Conservation (phyloP, 1,140 invertebrate species). For the Heliconius nattereri region DNA sequence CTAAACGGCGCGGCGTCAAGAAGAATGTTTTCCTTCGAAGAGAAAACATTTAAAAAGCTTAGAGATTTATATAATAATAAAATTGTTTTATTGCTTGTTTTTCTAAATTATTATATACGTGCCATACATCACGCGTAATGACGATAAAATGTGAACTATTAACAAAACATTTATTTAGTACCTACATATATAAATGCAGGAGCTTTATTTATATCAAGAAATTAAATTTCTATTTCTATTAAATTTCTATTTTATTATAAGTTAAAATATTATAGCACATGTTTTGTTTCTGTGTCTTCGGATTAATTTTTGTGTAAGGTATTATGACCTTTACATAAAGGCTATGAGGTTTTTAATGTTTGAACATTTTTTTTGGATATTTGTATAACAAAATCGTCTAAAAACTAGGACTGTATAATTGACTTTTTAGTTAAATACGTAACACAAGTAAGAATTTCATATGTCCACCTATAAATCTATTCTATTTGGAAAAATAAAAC, state of each 20-base stretch:
- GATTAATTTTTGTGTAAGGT: too few species aligned
- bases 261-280: neutral
- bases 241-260: neutral
- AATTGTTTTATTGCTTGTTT: slow-evolving; percentile 40
- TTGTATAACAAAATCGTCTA: too few species aligned
- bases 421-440: too few species aligned
- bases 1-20: slow-evolving; percentile 29
- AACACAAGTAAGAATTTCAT: too few species aligned
- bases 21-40: slow-evolving; percentile 31
- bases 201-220: neutral
- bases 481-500: neutral
- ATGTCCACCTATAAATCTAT: too few species aligned
- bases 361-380: too few species aligned
- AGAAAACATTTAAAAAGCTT: slow-evolving; percentile 39
- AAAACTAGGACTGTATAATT: too few species aligned
- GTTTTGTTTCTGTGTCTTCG: too few species aligned
- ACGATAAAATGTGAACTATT: slow-evolving; percentile 29
- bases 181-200: neutral
- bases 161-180: slow-evolving; percentile 19
- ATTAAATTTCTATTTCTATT: neutral
- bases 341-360: too few species aligned
- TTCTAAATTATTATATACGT: slow-evolving; percentile 29
- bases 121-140: slow-evolving; percentile 28
- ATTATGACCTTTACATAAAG: too few species aligned
- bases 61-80: slow-evolving; percentile 44